phyloP scores from a whole-genome alignment of 2,113 vertebrate species.

The Polyodon spathula region DNA sequence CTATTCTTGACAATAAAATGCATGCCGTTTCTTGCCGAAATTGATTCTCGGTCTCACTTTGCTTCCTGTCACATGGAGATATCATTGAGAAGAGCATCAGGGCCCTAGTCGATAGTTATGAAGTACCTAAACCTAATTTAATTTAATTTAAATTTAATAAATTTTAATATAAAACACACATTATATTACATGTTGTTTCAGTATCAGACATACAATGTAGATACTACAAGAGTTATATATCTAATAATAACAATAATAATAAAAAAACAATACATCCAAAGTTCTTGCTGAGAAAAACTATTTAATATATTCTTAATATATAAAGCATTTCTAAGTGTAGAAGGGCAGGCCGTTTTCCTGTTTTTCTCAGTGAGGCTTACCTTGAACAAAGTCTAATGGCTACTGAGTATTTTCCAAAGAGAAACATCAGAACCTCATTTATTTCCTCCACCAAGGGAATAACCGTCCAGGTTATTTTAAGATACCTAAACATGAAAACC shows the following conservation, averaged over 20 bases:
- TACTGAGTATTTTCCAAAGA: constrained; percentile 23
- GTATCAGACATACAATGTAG: constrained; percentile 1
- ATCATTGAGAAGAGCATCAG: too few species aligned
- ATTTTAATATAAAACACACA: too few species aligned
- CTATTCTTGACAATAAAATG: too few species aligned
- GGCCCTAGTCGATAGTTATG: too few species aligned
- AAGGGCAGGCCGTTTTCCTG: constrained; percentile 13
- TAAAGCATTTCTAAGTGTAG: not conserved
- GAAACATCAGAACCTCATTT: constrained; percentile 16
- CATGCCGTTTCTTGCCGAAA: too few species aligned
- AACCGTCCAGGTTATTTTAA: constrained; percentile 24
- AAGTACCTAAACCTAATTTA: too few species aligned
- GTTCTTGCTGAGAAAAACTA: constrained; percentile 5
- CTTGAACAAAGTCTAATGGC: constrained; percentile 15
- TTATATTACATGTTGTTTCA: too few species aligned
- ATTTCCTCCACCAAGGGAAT: constrained; percentile 23
- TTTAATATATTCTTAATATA: constrained; percentile 5
- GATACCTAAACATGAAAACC: constrained; percentile 23
- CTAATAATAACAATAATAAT: not conserved
- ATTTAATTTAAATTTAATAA: too few species aligned
- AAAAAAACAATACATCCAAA: constrained; percentile 3
- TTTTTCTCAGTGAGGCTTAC: constrained; percentile 6
- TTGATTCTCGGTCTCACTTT: too few species aligned
- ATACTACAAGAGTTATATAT: constrained; percentile 9
- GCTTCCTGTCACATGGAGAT: too few species aligned